Evolutionary conservation across 2,888 invertebrate species (phyloP), one percentile per base, ranked within the genome.

Genomic region (Lepidochitona cinerea): DNA sequence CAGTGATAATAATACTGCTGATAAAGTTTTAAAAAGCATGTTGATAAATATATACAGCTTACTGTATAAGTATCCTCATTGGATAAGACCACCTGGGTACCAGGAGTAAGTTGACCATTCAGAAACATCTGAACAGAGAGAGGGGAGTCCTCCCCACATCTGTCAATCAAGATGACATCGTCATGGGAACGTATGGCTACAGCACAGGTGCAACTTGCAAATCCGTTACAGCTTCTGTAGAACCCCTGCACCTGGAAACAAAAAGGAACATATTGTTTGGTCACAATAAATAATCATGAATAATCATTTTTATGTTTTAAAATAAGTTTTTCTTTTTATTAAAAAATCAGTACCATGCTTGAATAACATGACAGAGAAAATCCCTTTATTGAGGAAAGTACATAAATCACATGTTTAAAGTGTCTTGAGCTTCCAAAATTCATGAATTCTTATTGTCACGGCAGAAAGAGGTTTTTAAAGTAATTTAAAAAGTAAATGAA

Each of bases 171-270:
- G 37, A 85, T 80, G 41, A 84, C 80, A 73, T 83, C 84, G 75
- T 83, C 81, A 1, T 76, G 79, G 23, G 81, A 77, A 32, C 76
- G 76, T 2, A 84, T 75, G 0, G 81, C 81, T 36, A 83, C 84
- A 36, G 81, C 85, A 79, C 85, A 85, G 77, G 83, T 85, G 71
- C 85, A 85, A 0, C 82, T 77, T 14, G 83, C 83, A 23, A 54
- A 9, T 59, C 71, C 75, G 53, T 72, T 68, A 59, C 82, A 82
- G 1, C 41, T 71, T n/a, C 81, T 74, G 66, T 78, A 80, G 70
- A 78, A 79, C 0, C 74, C 68, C 32, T 75, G 76, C 0, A 82
- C 79, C 81, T 81, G 70, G 1, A 73, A n/a, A 12, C 33, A 52
- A 23, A 49, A n/a, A n/a, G n/a, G n/a, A n/a, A n/a, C n/a, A n/a